These are phyloP conservation scores for Dynastes tityus DNA, from an alignment of 2,888 invertebrate species.

Conservation along the genomic window DNA sequence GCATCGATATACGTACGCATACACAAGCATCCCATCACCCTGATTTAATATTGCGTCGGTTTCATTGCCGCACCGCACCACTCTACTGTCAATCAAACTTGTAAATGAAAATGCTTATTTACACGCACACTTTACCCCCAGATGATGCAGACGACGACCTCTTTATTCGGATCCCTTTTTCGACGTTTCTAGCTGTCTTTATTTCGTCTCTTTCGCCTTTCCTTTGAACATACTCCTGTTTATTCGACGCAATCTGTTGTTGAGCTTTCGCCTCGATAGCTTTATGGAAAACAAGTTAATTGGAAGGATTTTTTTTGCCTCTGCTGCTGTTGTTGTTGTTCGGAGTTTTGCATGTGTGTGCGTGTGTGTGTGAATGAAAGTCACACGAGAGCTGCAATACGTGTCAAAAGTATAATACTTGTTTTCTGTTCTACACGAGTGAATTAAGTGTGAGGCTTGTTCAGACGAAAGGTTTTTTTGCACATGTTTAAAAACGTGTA, in stretches of 20 bases:
- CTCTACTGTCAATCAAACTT: conserved; percentile 57
- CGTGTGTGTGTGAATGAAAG: conserved; percentile 1
- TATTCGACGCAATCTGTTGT: conserved; percentile 48
- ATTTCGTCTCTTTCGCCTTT: background rate
- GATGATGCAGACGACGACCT: conserved; percentile 53
- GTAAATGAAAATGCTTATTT: conserved; percentile 58
- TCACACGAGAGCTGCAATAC: conserved; percentile 17
- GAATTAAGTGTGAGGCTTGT: background rate
- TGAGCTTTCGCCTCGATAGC: conserved; percentile 44
- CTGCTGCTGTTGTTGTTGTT: background rate
- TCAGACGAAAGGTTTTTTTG: background rate
- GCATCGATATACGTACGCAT: background rate
- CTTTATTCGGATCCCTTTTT: conserved; percentile 28
- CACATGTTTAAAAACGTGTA: conserved; percentile 10
- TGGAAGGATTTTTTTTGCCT: conserved; percentile 23
- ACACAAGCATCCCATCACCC: conserved; percentile 52
- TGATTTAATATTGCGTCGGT: conserved; percentile 59
- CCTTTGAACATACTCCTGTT: conserved; percentile 19
- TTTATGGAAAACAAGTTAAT: conserved; percentile 51
- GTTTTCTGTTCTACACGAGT: conserved; percentile 33
- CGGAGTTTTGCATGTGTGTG: background rate
- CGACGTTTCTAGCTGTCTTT: conserved; percentile 8
- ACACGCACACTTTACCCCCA: conserved; percentile 52
- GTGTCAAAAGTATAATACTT: conserved; percentile 35
- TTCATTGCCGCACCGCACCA: conserved; percentile 50